Evolutionary conservation across 2,113 vertebrate genomes (phyloP).

Genomic region (Solea senegalensis): DNA sequence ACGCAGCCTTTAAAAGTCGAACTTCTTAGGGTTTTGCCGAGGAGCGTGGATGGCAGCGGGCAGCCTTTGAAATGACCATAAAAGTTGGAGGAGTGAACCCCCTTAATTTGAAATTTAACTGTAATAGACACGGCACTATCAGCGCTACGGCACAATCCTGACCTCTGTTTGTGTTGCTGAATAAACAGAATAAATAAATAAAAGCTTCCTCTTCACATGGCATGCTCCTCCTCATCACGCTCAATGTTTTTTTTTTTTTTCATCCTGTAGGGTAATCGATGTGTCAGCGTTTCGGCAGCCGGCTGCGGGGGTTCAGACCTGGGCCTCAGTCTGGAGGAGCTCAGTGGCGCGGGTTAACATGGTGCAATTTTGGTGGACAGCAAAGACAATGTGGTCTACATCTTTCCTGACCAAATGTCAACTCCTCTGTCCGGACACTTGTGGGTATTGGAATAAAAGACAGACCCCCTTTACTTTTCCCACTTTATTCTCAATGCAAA

Average conservation of each 20-base stretch:
- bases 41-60: slow-evolving; percentile 27
- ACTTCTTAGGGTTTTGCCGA: slow-evolving; percentile 57
- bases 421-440: slow-evolving; percentile 48
- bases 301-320: slow-evolving; percentile 67
- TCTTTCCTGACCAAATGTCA: slow-evolving; percentile 33
- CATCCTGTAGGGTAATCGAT: slow-evolving; percentile 58
- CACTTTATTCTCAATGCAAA: slow-evolving; percentile 21
- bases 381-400: slow-evolving; percentile 28
- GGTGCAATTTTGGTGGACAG: slow-evolving; percentile 19
- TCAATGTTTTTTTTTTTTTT: slow-evolving; percentile 21
- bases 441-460: slow-evolving; percentile 27
- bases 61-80: slow-evolving; percentile 72
- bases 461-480: not conserved
- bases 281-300: slow-evolving; percentile 77
- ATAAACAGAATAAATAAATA: slow-evolving; percentile 78
- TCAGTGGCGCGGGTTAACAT: slow-evolving; percentile 59
- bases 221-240: slow-evolving; percentile 60
- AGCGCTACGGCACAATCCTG: slow-evolving; percentile 66
- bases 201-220: slow-evolving; percentile 59
- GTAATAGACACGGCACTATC: slow-evolving; percentile 70
- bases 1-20: slow-evolving; percentile 41
- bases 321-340: slow-evolving; percentile 23
- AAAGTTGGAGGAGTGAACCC: slow-evolving; percentile 62
- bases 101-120: slow-evolving; percentile 76
- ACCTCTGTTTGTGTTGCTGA: slow-evolving; percentile 79